Evolutionary conservation across 2,797 vertebrate genomes (phyloP).

Genomic region (Chloroceryle inda): DNA sequence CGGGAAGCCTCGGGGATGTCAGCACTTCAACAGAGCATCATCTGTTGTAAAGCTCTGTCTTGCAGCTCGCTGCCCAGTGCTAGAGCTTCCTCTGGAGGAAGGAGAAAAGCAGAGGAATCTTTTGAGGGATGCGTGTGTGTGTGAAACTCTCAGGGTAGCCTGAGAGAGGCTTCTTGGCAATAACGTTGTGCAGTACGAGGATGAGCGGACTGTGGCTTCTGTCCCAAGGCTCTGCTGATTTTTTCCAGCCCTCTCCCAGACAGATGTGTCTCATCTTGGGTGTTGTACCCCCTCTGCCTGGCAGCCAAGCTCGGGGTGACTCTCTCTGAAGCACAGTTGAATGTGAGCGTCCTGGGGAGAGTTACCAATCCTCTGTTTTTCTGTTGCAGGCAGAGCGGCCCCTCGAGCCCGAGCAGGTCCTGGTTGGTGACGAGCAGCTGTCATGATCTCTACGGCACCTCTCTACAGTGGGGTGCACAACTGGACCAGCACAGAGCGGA

Average conservation of each 20-base stretch:
- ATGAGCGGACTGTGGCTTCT: neutral
- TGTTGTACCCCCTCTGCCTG: rapidly evolving
- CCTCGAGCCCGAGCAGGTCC: constrained; percentile 63
- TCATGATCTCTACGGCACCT: constrained; percentile 83
- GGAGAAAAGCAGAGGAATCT: neutral
- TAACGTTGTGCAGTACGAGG: neutral
- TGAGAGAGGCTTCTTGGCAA: neutral
- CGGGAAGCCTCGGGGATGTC: neutral
- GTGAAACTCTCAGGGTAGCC: neutral
- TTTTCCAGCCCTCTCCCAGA: neutral
- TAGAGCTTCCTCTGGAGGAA: neutral
- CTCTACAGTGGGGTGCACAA: constrained; percentile 82
- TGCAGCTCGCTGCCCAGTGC: rapidly evolving
- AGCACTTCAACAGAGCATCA: neutral
- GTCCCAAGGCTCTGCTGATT: neutral
- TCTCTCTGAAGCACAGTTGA: neutral
- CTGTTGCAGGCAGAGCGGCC: constrained; percentile 76
- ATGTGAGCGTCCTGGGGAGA: rapidly evolving
- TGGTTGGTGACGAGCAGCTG: constrained; percentile 77
- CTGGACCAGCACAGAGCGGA: constrained; percentile 81
- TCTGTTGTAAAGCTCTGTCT: neutral
- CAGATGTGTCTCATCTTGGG: rapidly evolving
- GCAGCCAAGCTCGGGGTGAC: neutral
- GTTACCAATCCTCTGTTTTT: constrained; percentile 21
- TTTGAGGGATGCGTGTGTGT: neutral